These are phyloP conservation scores for Meliscaeva auricollis DNA, from an alignment of 2,888 invertebrate species.

Conservation along the genomic window DNA sequence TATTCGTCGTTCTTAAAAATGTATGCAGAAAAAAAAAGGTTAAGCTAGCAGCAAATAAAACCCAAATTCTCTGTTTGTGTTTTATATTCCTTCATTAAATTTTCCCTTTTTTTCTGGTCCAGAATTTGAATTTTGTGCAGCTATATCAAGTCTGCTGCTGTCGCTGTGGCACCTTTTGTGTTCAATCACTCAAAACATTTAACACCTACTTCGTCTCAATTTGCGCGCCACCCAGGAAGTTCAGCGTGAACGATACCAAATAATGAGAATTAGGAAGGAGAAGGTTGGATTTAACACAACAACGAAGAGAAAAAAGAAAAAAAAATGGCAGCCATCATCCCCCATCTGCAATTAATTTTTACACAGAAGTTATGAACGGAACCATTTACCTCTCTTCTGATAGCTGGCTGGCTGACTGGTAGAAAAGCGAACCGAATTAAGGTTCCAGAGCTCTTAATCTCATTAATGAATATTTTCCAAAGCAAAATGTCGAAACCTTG, in stretches of 20 bases:
- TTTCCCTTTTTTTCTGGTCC: slow-evolving; percentile 7
- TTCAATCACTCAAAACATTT: slow-evolving; percentile 62
- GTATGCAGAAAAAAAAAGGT: neutral
- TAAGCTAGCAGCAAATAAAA: slow-evolving; percentile 46
- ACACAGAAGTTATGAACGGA: slow-evolving; percentile 47
- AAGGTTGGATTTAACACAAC: slow-evolving; percentile 10
- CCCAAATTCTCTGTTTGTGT: slow-evolving; percentile 44
- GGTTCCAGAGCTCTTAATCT: slow-evolving; percentile 66
- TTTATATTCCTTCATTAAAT: slow-evolving; percentile 35
- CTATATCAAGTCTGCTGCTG: slow-evolving; percentile 31
- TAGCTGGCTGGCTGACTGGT: neutral
- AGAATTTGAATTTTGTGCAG: slow-evolving; percentile 29
- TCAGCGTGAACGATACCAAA: neutral
- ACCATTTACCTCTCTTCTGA: slow-evolving; percentile 15
- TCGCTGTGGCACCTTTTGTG: slow-evolving; percentile 41
- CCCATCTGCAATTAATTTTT: slow-evolving; percentile 64
- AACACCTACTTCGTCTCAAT: slow-evolving; percentile 51
- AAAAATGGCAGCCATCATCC: slow-evolving; percentile 9
- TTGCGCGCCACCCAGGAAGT: slow-evolving; percentile 24
- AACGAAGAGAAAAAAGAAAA: slow-evolving; percentile 2
- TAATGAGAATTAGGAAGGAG: neutral
- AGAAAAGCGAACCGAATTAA: slow-evolving; percentile 65
- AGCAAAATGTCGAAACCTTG: slow-evolving; percentile 66
- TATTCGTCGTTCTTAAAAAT: slow-evolving; percentile 15
- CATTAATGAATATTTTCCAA: slow-evolving; percentile 66